phyloP scores from a whole-genome alignment of 2,797 vertebrate species.

The Danio kyathit region DNA sequence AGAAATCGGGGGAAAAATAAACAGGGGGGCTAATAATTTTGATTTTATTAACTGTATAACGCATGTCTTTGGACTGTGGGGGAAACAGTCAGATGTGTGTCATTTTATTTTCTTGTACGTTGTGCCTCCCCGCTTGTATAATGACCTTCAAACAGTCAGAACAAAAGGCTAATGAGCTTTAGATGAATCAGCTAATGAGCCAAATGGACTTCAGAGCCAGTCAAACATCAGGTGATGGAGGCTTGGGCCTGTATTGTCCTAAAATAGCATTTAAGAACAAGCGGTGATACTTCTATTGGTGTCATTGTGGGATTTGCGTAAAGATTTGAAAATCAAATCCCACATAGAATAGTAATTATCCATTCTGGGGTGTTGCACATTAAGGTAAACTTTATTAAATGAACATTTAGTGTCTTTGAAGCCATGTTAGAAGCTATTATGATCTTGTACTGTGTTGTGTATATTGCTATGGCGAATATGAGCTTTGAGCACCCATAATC shows the following conservation, averaged over 20 bases:
- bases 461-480: neutral
- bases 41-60: too few relatives aligned
- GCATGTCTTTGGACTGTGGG: too few relatives aligned
- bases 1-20: too few relatives aligned
- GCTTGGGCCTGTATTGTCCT: neutral
- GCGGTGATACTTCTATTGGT: neutral
- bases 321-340: neutral
- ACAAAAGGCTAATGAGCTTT: conserved; percentile 4
- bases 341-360: neutral
- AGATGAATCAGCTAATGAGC: neutral
- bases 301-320: neutral
- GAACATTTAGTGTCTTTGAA: too few relatives aligned
- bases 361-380: neutral
- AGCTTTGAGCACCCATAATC: conserved; percentile 14
- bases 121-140: neutral
- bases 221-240: conserved; percentile 11
- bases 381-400: neutral
- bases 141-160: conserved; percentile 6
- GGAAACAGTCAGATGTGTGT: too few relatives aligned
- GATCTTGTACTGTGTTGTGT: neutral
- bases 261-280: neutral
- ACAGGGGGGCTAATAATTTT: too few relatives aligned
- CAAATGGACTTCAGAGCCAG: conserved; percentile 13
- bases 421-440: neutral
- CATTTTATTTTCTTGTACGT: too few relatives aligned